Percentiles rank a stretch among this genome's conserved stretches.
Conservation (phyloP, 2,113 vertebrate species). For the Callipepla californica region DNA sequence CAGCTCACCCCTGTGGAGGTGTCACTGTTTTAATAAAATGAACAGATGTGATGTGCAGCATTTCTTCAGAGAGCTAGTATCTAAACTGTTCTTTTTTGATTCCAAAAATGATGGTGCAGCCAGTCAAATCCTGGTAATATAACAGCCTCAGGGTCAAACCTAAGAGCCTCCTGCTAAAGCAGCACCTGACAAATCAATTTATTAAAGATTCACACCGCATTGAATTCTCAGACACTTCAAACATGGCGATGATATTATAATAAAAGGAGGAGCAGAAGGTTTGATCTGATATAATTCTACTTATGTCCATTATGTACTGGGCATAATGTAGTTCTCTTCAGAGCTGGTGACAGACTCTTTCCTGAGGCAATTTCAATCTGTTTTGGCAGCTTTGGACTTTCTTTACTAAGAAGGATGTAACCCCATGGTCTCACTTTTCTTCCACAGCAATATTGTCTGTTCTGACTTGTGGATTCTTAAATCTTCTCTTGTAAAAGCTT, state of each 20-base stretch:
- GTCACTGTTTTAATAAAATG: slow-evolving; percentile 57
- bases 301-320: slow-evolving; percentile 29
- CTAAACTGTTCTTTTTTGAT: slow-evolving; percentile 35
- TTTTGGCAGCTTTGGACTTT: slow-evolving; percentile 47
- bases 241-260: slow-evolving; percentile 68
- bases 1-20: slow-evolving; percentile 49
- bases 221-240: slow-evolving; percentile 48
- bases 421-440: slow-evolving; percentile 30
- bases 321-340: slow-evolving; percentile 50
- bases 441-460: slow-evolving; percentile 31
- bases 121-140: slow-evolving; percentile 31
- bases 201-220: slow-evolving; percentile 42
- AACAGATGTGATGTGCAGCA: slow-evolving; percentile 62
- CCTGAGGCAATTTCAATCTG: slow-evolving; percentile 52
- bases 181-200: slow-evolving; percentile 77
- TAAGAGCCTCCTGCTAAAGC: slow-evolving; percentile 74
- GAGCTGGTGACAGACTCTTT: slow-evolving; percentile 57
- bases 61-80: slow-evolving; percentile 51
- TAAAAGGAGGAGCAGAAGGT: slow-evolving; percentile 67
- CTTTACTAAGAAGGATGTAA: slow-evolving; percentile 58
- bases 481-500: slow-evolving; percentile 35
- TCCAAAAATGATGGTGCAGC: slow-evolving; percentile 43
- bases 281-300: slow-evolving; percentile 69
- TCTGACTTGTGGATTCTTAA: slow-evolving; percentile 47
- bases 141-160: slow-evolving; percentile 62